Conservation (phyloP, 2,888 invertebrate genomes). For the Schizaphis graminum region DNA sequence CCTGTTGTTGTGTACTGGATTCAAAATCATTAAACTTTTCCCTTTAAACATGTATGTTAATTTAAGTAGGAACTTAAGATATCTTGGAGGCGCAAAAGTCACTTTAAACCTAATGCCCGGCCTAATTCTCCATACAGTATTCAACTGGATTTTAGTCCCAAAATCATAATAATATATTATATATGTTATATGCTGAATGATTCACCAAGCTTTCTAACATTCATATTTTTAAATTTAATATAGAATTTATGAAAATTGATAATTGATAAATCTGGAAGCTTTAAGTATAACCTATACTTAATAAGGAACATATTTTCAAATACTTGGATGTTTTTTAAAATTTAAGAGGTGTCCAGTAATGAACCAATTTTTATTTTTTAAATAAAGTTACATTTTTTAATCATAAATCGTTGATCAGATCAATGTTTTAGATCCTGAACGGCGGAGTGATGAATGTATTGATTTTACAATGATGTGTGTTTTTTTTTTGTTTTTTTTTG, state of each 20-base stretch:
- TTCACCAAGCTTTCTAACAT: background rate
- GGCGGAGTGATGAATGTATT: too few species aligned
- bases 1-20: background rate
- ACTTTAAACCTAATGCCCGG: background rate
- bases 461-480: too few species aligned
- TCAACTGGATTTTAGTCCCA: background rate
- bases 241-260: background rate
- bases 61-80: constrained; percentile 6
- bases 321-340: background rate
- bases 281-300: background rate
- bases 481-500: too few species aligned
- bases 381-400: background rate
- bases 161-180: background rate
- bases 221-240: background rate
- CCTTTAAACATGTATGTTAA: constrained; percentile 38
- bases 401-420: background rate
- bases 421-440: too few species aligned
- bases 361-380: background rate
- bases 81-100: constrained; percentile 26
- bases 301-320: background rate
- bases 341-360: background rate
- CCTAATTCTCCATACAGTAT: background rate
- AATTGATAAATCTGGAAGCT: too few species aligned
- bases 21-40: constrained; percentile 15
- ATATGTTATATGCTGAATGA: background rate